A percentile compares a stretch with the other conserved stretches of the same genome.
Evolutionary conservation across 2,113 vertebrate species (phyloP).

Genomic region (Athene cunicularia): DNA sequence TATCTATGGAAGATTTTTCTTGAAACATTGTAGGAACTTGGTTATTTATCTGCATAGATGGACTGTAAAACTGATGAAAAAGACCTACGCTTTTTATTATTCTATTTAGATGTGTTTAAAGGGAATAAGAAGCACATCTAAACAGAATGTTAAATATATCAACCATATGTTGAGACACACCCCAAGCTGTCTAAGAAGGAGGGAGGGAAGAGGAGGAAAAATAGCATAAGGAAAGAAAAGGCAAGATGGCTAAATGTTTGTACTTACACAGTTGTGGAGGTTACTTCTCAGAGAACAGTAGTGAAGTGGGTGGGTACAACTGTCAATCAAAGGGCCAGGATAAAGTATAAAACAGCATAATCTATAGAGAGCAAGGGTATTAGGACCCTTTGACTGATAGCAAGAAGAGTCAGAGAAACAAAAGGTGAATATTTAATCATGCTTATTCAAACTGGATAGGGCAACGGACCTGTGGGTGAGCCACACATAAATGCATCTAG

Average conservation of each 20-base stretch:
- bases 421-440: neutral
- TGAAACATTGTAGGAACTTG: neutral
- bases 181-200: neutral
- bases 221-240: neutral
- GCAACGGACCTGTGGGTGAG: neutral
- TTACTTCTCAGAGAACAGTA: conserved; percentile 24
- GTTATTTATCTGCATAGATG: neutral
- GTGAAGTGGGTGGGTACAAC: neutral
- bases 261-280: neutral
- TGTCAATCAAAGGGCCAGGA: neutral
- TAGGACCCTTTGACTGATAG: neutral
- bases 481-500: neutral
- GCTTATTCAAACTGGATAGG: neutral
- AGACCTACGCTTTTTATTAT: neutral
- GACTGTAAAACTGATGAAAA: neutral
- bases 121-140: neutral
- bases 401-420: neutral
- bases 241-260: neutral
- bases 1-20: neutral
- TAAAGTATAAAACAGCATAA: neutral
- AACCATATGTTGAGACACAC: neutral
- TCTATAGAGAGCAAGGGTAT: neutral
- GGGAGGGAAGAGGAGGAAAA: neutral
- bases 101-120: neutral
- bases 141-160: neutral